Conservation (phyloP, 2,888 invertebrate genomes). For the Himalopsyche kuldschensis region DNA sequence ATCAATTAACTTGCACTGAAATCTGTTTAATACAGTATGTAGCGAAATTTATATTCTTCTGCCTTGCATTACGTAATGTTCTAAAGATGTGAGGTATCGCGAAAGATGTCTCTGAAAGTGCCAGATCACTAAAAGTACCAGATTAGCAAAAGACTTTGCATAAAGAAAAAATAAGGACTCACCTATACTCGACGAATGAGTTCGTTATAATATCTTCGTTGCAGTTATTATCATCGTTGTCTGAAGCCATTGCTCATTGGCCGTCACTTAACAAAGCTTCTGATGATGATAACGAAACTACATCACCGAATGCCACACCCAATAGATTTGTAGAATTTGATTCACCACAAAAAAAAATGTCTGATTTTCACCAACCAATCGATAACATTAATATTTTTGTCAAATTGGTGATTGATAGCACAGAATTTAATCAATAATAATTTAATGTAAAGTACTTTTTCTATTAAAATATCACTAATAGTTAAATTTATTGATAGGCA, state of each 20-base stretch:
- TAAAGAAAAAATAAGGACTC: neutral
- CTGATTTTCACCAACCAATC: neutral
- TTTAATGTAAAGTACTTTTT: neutral
- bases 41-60: too few species aligned
- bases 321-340: neutral
- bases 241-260: constrained; percentile 29
- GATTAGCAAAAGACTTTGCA: too few species aligned
- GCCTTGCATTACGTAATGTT: too few species aligned
- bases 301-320: neutral
- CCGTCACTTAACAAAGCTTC: neutral
- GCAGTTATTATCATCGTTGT: constrained; percentile 36
- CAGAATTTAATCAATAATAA: neutral
- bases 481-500: too few species aligned
- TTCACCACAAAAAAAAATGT: neutral
- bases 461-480: too few species aligned
- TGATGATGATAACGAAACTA: neutral
- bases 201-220: constrained; percentile 31
- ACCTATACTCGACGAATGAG: constrained; percentile 35
- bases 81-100: too few species aligned
- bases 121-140: too few species aligned
- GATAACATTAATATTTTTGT: neutral
- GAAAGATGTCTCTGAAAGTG: too few species aligned
- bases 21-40: too few species aligned
- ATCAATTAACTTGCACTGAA: too few species aligned
- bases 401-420: neutral